phyloP scores from a whole-genome alignment of 2,888 invertebrate species.

The Tachina fera region DNA sequence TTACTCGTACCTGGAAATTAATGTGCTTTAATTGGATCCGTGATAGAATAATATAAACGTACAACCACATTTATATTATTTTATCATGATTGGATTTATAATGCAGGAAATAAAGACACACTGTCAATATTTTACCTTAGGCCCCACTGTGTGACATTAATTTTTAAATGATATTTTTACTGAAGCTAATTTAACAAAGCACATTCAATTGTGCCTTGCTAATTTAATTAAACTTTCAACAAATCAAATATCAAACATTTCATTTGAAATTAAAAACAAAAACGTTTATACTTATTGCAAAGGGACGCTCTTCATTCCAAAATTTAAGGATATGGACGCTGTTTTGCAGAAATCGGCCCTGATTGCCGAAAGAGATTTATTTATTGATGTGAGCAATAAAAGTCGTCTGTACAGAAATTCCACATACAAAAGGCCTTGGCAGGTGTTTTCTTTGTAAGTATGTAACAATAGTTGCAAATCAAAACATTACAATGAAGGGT shows the following conservation, averaged over 20 bases:
- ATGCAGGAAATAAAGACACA: too few relatives aligned
- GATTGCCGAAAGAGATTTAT: conserved; percentile 9
- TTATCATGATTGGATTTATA: too few relatives aligned
- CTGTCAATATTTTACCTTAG: too few relatives aligned
- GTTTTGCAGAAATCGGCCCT: background rate
- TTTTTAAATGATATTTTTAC: too few relatives aligned
- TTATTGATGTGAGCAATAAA: background rate
- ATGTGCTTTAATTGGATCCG: too few relatives aligned
- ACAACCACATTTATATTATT: too few relatives aligned
- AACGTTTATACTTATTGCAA: background rate
- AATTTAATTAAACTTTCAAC: background rate
- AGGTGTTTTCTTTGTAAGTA: conserved; percentile 33
- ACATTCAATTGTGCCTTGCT: too few relatives aligned
- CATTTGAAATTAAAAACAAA: background rate
- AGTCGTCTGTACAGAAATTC: conserved; percentile 34
- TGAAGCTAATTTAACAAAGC: too few relatives aligned
- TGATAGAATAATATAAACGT: too few relatives aligned
- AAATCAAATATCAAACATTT: background rate
- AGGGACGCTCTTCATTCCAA: background rate
- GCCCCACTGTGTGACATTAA: too few relatives aligned
- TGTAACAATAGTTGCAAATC: background rate
- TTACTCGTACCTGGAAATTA: too few relatives aligned
- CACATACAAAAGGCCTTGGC: conserved; percentile 25
- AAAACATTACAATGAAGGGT: background rate
- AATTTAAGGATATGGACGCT: background rate